Percentiles rank a stretch among this genome's conserved stretches.
Evolutionary conservation across 2,797 vertebrate species (phyloP).

Genomic region (Cirrhinus mrigala): DNA sequence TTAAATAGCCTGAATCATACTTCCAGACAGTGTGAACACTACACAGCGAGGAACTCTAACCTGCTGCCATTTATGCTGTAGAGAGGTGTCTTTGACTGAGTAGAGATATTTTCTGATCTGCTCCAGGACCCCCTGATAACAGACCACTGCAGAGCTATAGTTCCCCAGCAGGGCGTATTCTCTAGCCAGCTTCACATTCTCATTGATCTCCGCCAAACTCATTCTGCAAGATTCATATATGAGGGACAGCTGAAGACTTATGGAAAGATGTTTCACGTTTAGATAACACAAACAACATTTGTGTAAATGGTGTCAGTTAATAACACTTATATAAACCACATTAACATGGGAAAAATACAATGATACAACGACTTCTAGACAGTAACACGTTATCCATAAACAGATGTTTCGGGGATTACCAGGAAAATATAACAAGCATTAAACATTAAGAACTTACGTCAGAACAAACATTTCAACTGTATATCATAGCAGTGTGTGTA

Average conservation of each 20-base stretch:
- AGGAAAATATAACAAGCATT: background rate
- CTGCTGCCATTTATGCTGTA: constrained; percentile 96
- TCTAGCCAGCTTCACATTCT: constrained; percentile 95
- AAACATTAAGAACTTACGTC: background rate
- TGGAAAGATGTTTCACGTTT: background rate
- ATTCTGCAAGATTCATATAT: constrained; percentile 73
- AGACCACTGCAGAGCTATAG: constrained; percentile 93
- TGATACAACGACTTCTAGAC: background rate
- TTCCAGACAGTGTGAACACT: background rate
- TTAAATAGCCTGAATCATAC: background rate
- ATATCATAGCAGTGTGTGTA: background rate
- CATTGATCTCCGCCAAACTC: constrained; percentile 94
- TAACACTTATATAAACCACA: background rate
- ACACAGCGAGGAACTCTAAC: constrained; percentile 67
- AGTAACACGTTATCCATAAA: background rate
- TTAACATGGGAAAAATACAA: background rate
- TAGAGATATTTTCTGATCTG: constrained; percentile 92
- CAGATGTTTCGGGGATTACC: background rate
- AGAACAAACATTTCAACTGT: background rate
- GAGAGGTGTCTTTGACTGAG: constrained; percentile 83
- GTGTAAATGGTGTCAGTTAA: background rate
- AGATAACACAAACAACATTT: background rate
- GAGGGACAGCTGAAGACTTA: background rate
- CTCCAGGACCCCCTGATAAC: constrained; percentile 93
- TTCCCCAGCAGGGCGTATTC: constrained; percentile 97